Conservation (phyloP, 2,113 vertebrate species). For the Coracopsis vasa region DNA sequence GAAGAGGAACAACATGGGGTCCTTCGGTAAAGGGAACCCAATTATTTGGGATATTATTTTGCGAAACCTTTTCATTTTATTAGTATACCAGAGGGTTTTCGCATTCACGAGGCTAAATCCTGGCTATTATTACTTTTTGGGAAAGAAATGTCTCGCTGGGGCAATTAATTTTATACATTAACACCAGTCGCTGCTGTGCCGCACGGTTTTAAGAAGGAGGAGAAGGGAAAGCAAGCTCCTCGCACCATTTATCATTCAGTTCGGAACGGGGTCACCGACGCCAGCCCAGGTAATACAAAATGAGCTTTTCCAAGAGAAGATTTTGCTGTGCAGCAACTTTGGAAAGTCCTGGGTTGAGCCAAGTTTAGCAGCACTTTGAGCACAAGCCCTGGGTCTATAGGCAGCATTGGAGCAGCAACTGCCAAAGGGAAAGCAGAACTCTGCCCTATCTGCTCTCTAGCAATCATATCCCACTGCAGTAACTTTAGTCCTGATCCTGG, state of each 20-base stretch:
- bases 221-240: constrained; percentile 1
- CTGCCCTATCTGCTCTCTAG: not conserved
- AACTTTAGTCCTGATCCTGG: constrained; percentile 41
- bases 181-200: constrained; percentile 54
- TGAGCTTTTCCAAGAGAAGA: not conserved
- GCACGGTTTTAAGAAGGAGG: constrained; percentile 36
- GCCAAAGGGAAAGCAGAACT: not conserved
- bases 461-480: constrained; percentile 29
- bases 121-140: constrained; percentile 76
- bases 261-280: constrained; percentile 54
- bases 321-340: constrained; percentile 28
- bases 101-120: constrained; percentile 67
- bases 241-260: constrained; percentile 58
- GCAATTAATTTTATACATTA: constrained; percentile 79
- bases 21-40: constrained; percentile 67
- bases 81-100: constrained; percentile 76
- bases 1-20: constrained; percentile 78
- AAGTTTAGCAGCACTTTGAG: not conserved
- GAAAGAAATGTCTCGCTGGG: constrained; percentile 73
- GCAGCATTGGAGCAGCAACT: not conserved
- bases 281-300: constrained; percentile 26
- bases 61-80: constrained; percentile 75
- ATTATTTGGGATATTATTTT: constrained; percentile 82
- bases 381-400: not conserved
- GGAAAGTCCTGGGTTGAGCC: not conserved